Evolutionary conservation across 2,888 invertebrate genomes (phyloP), one percentile per base, ranked within the genome.

Genomic region (Laspeyria flexula): DNA sequence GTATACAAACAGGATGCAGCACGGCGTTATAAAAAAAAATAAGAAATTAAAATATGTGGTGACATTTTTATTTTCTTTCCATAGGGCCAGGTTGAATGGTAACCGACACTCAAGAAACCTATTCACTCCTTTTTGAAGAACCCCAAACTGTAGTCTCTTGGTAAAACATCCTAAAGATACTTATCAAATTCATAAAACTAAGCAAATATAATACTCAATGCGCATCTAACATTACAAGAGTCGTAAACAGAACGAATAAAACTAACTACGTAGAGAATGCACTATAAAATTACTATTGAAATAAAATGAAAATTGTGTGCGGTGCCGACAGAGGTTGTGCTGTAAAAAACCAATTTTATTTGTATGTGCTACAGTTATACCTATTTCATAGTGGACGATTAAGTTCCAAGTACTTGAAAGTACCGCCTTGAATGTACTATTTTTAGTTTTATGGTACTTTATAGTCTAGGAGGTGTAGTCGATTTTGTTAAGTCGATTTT

Each of bases 271-370:
- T 43, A 70, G 68, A 70, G 62, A 68, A 71, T 55, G 34, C 56
- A 55, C 56, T 59, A 76, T 83, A 72, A 79, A 77, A 77, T 71
- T 75, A 80, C 78, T 81, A 80, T 77, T 66, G 73, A 69, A 72
- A 80, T 83, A 79, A 85, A 85, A 79, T 73, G 67, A 71, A 71
- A 73, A 71, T 49, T 64, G 66, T 58, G 33, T 39, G 60, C 60
- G 58, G 68, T 51, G 71, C 79, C 81, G 81, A 84, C 84, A 80
- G 71, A 79, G 70, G 63, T 66, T 66, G n/a, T n/a, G 73, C 58
- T 75, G 74, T 86, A 85, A 86, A 87, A 75, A 79, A 75, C 73
- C 78, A 73, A 81, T 77, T 87, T 87, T 86, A 88, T 86, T 83
- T 79, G 78, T 79, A 67, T 58, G 39, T 35, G 23, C 44, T 79